Evolutionary conservation across 2,888 invertebrate genomes (phyloP).

Genomic region (Willowsia nigromaculata): DNA sequence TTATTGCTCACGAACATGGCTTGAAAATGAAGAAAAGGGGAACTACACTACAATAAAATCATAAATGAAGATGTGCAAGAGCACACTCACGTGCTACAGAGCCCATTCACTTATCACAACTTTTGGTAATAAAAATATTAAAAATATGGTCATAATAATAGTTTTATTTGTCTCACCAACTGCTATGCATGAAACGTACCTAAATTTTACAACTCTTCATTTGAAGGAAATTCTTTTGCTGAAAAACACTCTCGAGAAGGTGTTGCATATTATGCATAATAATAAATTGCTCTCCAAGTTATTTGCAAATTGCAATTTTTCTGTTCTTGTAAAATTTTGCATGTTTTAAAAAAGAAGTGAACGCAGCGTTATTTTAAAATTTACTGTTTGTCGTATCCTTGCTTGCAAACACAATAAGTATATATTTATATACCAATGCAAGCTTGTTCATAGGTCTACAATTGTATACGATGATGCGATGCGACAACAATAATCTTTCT

Average conservation of each 20-base stretch:
- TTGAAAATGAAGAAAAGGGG: not conserved
- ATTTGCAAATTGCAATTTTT: constrained; percentile 2
- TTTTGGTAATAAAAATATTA: not conserved
- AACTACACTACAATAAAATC: not conserved
- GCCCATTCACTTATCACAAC: not conserved
- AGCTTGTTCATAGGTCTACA: too few species aligned
- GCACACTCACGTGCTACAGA: not conserved
- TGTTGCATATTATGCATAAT: constrained; percentile 13
- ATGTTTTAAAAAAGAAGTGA: not conserved
- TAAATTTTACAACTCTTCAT: too few species aligned
- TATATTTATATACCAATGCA: not conserved
- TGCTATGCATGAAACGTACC: too few species aligned
- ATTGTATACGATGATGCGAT: not conserved
- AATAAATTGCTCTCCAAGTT: constrained; percentile 6
- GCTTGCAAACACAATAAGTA: not conserved
- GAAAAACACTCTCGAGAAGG: not conserved
- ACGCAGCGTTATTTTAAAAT: not conserved
- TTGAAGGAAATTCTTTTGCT: not conserved
- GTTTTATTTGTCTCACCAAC: not conserved
- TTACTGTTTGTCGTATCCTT: not conserved
- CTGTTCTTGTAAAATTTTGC: not conserved
- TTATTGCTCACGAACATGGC: constrained; percentile 11
- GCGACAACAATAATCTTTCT: constrained; percentile 22
- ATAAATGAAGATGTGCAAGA: constrained; percentile 8
- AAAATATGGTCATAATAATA: constrained; percentile 4